These are phyloP conservation scores for Tiaroga cobitis DNA, from an alignment of 2,797 vertebrate genomes.

Conservation along the genomic window DNA sequence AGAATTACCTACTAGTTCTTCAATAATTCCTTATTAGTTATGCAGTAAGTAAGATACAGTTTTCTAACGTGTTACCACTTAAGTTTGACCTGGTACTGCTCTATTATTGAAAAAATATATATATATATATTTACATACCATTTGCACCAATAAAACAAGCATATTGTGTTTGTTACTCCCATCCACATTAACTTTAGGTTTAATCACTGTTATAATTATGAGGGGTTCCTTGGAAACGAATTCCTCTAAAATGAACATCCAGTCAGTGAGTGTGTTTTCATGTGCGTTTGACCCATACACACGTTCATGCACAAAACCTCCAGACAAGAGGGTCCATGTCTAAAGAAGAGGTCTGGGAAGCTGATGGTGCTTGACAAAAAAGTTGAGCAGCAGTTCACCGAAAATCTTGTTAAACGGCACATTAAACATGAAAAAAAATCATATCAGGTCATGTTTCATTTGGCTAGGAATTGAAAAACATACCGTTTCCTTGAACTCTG, in stretches of 20 bases:
- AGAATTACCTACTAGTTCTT: no score
- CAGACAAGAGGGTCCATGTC: slow-evolving; percentile 32
- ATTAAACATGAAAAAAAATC: slow-evolving; percentile 57
- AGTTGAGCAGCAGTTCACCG: slow-evolving; percentile 32
- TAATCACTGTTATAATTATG: background rate
- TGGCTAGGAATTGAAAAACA: slow-evolving; percentile 50
- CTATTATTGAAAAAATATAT: background rate
- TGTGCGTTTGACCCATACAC: background rate
- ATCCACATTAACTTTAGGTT: background rate
- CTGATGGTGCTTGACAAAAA: slow-evolving; percentile 26
- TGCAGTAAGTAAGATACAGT: no score
- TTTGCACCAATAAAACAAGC: background rate
- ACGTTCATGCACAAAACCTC: slow-evolving; percentile 25
- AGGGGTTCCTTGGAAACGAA: background rate
- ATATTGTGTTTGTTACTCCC: background rate
- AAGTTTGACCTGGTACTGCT: background rate
- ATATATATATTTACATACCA: background rate
- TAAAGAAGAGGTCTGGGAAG: slow-evolving; percentile 21
- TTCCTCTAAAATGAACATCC: background rate
- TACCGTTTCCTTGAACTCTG: slow-evolving; percentile 36
- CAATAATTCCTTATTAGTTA: no score
- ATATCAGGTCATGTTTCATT: slow-evolving; percentile 65
- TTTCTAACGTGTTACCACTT: no score
- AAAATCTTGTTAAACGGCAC: slow-evolving; percentile 58
- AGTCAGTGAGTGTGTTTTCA: background rate